phyloP scores from a whole-genome alignment of 2,797 vertebrate genomes.

The Lagocephalus sceleratus region DNA sequence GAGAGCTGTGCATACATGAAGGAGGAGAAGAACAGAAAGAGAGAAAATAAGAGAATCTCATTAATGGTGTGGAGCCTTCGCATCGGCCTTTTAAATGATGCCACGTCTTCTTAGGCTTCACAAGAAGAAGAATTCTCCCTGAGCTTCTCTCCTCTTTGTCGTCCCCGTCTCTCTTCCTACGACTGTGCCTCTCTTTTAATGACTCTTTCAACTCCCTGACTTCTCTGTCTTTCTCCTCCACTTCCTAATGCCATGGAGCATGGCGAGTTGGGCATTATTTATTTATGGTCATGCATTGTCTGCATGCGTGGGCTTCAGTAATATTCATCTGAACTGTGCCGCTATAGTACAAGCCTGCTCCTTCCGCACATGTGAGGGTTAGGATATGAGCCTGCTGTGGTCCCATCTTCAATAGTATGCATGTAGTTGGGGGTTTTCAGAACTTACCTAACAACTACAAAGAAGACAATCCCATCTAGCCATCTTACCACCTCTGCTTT shows the following conservation, averaged over 20 bases:
- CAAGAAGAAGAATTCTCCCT: conserved; percentile 31
- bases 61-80: conserved; percentile 46
- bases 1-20: conserved; percentile 17
- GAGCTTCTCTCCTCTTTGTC: neutral
- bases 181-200: conserved; percentile 18
- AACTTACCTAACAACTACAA: conserved; percentile 41
- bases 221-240: conserved; percentile 40
- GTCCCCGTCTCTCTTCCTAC: conserved; percentile 1
- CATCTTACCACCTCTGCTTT: conserved; percentile 16
- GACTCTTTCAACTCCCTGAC: conserved; percentile 24
- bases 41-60: conserved; percentile 38
- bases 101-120: conserved; percentile 46
- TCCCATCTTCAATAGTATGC: conserved; percentile 13
- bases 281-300: conserved; percentile 65
- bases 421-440: conserved; percentile 16
- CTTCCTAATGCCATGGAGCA: conserved; percentile 41
- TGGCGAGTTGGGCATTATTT: conserved; percentile 58
- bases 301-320: conserved; percentile 64
- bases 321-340: conserved; percentile 57
- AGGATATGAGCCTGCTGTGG: conserved; percentile 40
- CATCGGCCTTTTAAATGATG: conserved; percentile 57
- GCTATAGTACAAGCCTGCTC: conserved; percentile 58
- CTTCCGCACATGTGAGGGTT: conserved; percentile 53
- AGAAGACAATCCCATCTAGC: conserved; percentile 27
- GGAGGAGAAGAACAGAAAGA: conserved; percentile 18